Evolutionary conservation across 2,797 vertebrate genomes (phyloP).

Genomic region (Chromis chromis): DNA sequence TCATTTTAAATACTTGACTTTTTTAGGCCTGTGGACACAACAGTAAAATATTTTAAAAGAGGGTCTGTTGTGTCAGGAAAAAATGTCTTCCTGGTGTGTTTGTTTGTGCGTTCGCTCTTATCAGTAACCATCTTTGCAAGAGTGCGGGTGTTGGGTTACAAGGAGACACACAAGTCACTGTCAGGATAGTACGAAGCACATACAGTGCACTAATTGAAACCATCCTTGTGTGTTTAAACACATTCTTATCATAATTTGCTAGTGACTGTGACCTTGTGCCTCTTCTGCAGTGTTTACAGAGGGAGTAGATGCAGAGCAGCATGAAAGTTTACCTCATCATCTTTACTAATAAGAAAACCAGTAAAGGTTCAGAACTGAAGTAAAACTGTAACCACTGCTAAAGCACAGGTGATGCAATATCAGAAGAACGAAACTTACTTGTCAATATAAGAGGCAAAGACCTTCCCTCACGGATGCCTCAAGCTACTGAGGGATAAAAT

Average conservation of each 20-base stretch:
- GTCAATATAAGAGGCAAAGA: background rate
- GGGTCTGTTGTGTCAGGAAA: conserved; percentile 7
- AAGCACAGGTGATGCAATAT: background rate
- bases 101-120: conserved; percentile 41
- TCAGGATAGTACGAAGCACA: conserved; percentile 32
- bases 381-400: too few relatives aligned
- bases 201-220: conserved; percentile 11
- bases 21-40: too few relatives aligned
- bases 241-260: background rate
- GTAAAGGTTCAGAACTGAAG: background rate
- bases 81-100: conserved; percentile 25
- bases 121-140: conserved; percentile 32
- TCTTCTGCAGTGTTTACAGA: background rate
- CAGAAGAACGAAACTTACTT: background rate
- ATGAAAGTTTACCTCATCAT: background rate
- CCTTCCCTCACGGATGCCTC: background rate
- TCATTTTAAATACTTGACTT: background rate
- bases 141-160: conserved; percentile 21
- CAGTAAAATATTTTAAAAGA: background rate
- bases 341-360: background rate
- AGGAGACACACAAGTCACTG: conserved; percentile 11
- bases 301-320: background rate
- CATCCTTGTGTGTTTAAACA: conserved; percentile 10
- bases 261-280: background rate
- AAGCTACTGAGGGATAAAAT: background rate